A percentile compares a stretch with the other conserved stretches of the same genome.
Evolutionary conservation across 2,888 invertebrate genomes (phyloP).

Genomic region (Acleris holmiana): DNA sequence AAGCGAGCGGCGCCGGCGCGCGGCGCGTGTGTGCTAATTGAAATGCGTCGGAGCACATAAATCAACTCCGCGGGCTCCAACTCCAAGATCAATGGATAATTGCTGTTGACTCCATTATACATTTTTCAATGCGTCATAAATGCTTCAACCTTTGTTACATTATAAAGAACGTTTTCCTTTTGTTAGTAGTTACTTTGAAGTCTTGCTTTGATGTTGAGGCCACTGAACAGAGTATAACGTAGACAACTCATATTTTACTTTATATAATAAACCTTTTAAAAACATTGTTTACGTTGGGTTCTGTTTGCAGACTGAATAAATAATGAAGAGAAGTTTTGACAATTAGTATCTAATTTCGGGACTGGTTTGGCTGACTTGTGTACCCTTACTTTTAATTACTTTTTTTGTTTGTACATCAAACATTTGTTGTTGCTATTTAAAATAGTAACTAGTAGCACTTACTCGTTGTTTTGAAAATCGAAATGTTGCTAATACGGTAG

Average conservation of each 20-base stretch:
- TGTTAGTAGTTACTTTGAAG: conserved; percentile 27
- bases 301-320: too few species aligned
- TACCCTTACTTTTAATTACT: too few species aligned
- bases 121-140: conserved; percentile 9
- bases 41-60: conserved; percentile 22
- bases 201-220: conserved; percentile 30
- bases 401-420: too few species aligned
- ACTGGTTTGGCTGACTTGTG: too few species aligned
- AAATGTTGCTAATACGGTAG: too few species aligned
- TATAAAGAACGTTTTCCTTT: conserved; percentile 25
- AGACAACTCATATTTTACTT: conserved; percentile 7
- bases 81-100: conserved; percentile 11
- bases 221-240: conserved; percentile 26
- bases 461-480: too few species aligned
- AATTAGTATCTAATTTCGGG: too few species aligned
- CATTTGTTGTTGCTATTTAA: too few species aligned
- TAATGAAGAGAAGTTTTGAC: too few species aligned
- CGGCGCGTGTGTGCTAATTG: conserved; percentile 32
- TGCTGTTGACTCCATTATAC: conserved; percentile 6
- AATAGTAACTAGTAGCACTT: too few species aligned
- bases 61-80: conserved; percentile 12
- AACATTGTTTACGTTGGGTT: neutral
- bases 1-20: conserved; percentile 18
- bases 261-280: neutral
- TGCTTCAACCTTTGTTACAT: conserved; percentile 19